Percentiles rank a stretch among this genome's conserved stretches.
Evolutionary conservation across 2,797 vertebrate genomes (phyloP).

Genomic region (Rhinogobio ventralis): DNA sequence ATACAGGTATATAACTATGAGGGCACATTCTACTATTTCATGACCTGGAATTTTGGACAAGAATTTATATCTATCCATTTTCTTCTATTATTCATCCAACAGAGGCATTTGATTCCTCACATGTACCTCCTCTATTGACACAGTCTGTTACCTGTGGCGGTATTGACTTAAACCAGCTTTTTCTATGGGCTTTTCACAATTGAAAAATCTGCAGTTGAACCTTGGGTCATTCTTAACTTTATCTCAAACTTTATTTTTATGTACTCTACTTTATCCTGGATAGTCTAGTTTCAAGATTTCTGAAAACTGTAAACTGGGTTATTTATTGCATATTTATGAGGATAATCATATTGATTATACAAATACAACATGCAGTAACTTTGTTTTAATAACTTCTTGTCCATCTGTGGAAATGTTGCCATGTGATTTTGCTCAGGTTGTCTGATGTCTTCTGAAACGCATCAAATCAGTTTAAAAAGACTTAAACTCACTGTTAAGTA

Average conservation of each 20-base stretch:
- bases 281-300: not conserved
- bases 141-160: not conserved
- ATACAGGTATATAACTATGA: not conserved
- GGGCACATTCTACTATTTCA: not conserved
- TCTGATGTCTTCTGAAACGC: not conserved
- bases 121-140: not conserved
- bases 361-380: not conserved
- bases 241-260: not conserved
- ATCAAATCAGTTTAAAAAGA: not conserved
- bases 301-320: not conserved
- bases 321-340: not conserved
- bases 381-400: not conserved
- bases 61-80: not conserved
- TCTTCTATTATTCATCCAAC: constrained; percentile 8
- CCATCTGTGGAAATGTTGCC: not conserved
- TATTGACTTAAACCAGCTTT: constrained; percentile 11
- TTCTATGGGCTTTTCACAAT: not conserved
- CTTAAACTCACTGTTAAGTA: not conserved
- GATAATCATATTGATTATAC: not conserved
- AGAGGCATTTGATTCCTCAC: constrained; percentile 5
- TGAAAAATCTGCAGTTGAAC: not conserved
- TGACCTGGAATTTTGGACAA: not conserved
- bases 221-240: constrained; percentile 3
- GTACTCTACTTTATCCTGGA: not conserved
- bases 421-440: not conserved